Evolutionary conservation across 2,888 invertebrate genomes (phyloP).

Genomic region (Cabera pusaria): DNA sequence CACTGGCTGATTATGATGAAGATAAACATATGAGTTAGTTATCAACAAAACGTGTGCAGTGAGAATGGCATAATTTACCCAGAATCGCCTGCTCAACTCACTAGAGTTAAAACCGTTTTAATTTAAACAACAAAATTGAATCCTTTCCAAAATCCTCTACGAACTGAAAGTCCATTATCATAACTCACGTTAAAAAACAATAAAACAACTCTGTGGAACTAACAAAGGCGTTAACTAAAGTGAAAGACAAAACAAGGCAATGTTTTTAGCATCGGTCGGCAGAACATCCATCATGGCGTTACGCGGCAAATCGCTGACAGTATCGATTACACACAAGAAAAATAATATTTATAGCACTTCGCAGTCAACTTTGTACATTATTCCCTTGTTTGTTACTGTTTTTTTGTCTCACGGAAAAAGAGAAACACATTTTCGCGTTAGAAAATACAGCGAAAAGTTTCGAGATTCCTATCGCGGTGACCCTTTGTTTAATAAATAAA

Average conservation of each 20-base stretch:
- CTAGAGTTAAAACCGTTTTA: too few relatives aligned
- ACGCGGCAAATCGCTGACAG: constrained; percentile 65
- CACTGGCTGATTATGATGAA: too few relatives aligned
- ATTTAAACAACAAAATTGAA: constrained; percentile 8
- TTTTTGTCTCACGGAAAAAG: constrained; percentile 44
- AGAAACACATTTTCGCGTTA: constrained; percentile 46
- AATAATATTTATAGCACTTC: constrained; percentile 60
- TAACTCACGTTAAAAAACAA: constrained; percentile 21
- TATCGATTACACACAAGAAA: constrained; percentile 60
- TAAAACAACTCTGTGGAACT: constrained; percentile 21
- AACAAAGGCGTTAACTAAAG: constrained; percentile 33
- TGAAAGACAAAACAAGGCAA: constrained; percentile 46
- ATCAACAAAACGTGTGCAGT: too few relatives aligned
- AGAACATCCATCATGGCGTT: constrained; percentile 59
- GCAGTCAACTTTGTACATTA: constrained; percentile 53
- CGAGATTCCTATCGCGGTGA: constrained; percentile 31
- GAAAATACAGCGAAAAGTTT: constrained; percentile 37
- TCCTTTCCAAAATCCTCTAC: constrained; percentile 6
- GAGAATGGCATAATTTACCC: too few relatives aligned
- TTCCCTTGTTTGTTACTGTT: constrained; percentile 56
- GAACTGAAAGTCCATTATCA: neutral
- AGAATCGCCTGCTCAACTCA: too few relatives aligned
- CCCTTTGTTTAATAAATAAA: constrained; percentile 33
- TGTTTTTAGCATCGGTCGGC: constrained; percentile 46
- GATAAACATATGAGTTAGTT: too few relatives aligned